Conservation (phyloP, 1,140 invertebrate genomes). For the Danaus plexippus region DNA sequence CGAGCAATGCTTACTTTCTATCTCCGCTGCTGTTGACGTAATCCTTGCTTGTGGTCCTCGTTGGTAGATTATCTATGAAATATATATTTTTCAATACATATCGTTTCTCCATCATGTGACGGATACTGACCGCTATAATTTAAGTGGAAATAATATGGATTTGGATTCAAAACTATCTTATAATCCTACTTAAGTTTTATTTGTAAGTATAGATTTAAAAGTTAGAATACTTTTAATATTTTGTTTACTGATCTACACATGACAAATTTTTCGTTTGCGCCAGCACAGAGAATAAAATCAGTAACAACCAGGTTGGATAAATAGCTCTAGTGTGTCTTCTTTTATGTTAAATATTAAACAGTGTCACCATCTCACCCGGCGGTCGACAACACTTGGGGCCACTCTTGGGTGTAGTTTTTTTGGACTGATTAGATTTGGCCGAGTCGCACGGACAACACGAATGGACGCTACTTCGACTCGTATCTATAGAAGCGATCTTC, state of each 20-base stretch:
- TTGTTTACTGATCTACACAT: too few species aligned
- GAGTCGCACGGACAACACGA: conserved; percentile 54
- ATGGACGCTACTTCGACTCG: conserved; percentile 58
- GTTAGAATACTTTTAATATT: conserved; percentile 1
- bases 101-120: too few species aligned
- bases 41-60: conserved; percentile 55
- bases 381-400: conserved; percentile 35
- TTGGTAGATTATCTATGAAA: conserved; percentile 50
- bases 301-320: too few species aligned
- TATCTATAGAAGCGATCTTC: conserved; percentile 65
- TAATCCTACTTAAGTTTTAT: too few species aligned
- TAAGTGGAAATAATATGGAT: too few species aligned
- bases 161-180: conserved; percentile 6
- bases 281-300: too few species aligned
- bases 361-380: conserved; percentile 24
- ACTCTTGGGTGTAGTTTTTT: conserved; percentile 21
- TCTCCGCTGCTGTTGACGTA: conserved; percentile 49
- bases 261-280: too few species aligned
- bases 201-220: not conserved
- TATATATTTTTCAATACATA: too few species aligned
- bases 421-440: conserved; percentile 11
- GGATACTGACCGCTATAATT: too few species aligned
- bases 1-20: conserved; percentile 28
- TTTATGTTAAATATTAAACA: too few species aligned
- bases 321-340: too few species aligned